Percentiles rank a stretch among this genome's conserved stretches.
phyloP scores from a whole-genome alignment of 1,140 invertebrate species.

The Grapholita molesta region DNA sequence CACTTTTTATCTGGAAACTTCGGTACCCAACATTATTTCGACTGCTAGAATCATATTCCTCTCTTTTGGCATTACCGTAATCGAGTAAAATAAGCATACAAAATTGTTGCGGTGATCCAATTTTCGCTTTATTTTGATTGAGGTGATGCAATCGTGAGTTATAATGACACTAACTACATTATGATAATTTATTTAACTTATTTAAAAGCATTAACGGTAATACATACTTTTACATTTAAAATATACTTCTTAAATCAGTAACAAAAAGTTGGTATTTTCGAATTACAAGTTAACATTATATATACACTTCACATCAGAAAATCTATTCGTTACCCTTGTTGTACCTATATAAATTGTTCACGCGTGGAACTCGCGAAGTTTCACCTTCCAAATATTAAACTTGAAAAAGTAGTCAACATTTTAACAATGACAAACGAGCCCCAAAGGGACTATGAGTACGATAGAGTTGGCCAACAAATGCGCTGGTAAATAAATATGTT shows the following conservation, averaged over 20 bases:
- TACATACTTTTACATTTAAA: no score
- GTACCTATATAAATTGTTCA: background rate
- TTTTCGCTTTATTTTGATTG: constrained; percentile 16
- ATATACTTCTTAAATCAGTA: no score
- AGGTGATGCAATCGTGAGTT: background rate
- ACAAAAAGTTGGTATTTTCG: no score
- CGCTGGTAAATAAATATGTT: constrained; percentile 26
- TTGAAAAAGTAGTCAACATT: constrained; percentile 25
- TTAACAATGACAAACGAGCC: constrained; percentile 29
- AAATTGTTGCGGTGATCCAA: background rate
- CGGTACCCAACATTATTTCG: no score
- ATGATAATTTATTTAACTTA: no score
- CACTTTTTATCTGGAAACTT: no score
- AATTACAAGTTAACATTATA: no score
- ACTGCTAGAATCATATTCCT: no score
- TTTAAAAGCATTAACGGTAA: no score
- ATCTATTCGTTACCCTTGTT: background rate
- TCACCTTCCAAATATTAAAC: constrained; percentile 6
- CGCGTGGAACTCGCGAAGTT: background rate
- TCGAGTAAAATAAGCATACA: background rate
- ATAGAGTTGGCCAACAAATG: constrained; percentile 19
- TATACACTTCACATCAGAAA: no score
- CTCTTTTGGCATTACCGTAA: background rate
- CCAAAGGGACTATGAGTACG: constrained; percentile 22
- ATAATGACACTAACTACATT: background rate